These are phyloP conservation scores for Serranus cabrilla DNA, from an alignment of 2,797 vertebrate genomes.

Conservation along the genomic window DNA sequence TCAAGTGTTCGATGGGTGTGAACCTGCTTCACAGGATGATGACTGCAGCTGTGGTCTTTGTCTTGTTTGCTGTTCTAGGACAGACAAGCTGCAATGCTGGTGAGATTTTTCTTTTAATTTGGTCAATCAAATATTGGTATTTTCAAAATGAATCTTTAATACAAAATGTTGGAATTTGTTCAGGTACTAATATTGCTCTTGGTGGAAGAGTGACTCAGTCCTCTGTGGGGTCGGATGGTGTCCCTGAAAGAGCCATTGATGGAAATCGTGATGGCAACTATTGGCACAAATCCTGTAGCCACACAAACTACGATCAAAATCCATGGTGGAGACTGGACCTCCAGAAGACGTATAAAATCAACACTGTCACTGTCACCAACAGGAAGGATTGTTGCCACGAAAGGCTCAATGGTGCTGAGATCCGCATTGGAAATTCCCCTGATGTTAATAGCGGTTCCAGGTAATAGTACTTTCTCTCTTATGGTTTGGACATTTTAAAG, in stretches of 20 bases:
- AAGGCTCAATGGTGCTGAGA: slow-evolving; percentile 13
- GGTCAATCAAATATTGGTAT: not conserved
- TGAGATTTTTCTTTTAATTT: slow-evolving; percentile 2
- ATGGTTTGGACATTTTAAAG: no score
- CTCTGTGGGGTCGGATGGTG: not conserved
- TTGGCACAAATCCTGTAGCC: no score
- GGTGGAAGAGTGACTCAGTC: slow-evolving; percentile 24
- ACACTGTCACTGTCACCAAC: slow-evolving; percentile 38
- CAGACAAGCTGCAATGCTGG: not conserved
- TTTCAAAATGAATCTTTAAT: no score
- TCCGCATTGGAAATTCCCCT: slow-evolving; percentile 21
- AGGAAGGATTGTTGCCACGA: slow-evolving; percentile 1
- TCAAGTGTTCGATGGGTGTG: not conserved
- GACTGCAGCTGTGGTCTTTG: not conserved
- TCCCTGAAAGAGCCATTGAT: slow-evolving; percentile 12
- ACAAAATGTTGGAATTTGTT: not conserved
- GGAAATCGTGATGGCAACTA: slow-evolving; percentile 8
- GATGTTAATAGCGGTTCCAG: not conserved
- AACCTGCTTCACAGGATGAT: slow-evolving; percentile 24
- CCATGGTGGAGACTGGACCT: slow-evolving; percentile 46
- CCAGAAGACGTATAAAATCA: not conserved
- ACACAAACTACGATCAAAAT: no score
- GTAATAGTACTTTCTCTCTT: no score
- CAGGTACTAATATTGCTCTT: slow-evolving; percentile 9
- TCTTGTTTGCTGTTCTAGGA: slow-evolving; percentile 8